Percentiles rank a stretch among this genome's conserved stretches.
phyloP scores from a whole-genome alignment of 2,888 invertebrate species.

The Polylopha cassiicola region DNA sequence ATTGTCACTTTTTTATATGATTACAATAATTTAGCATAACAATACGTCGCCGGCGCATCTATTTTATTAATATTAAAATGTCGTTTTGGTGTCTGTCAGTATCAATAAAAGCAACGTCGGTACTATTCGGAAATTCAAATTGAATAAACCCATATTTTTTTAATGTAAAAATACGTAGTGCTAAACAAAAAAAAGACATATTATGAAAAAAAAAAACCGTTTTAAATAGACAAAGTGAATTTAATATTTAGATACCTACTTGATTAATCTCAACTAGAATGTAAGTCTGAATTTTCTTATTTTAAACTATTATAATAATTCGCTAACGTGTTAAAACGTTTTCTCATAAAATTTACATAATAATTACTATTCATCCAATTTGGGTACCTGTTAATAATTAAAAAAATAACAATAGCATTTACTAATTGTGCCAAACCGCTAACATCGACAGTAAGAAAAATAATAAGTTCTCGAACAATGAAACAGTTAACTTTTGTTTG shows the following conservation, averaged over 20 bases:
- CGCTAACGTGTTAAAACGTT: too few relatives aligned
- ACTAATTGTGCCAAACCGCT: constrained; percentile 17
- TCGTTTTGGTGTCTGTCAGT: constrained; percentile 30
- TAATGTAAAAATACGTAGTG: too few relatives aligned
- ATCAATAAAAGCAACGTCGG: constrained; percentile 4
- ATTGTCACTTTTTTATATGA: constrained; percentile 38
- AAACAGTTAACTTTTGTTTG: constrained; percentile 44
- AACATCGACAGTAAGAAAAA: constrained; percentile 7
- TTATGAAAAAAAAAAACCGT: too few relatives aligned
- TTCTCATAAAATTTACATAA: too few relatives aligned
- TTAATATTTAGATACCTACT: too few relatives aligned
- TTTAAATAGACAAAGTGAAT: too few relatives aligned
- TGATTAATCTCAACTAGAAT: too few relatives aligned
- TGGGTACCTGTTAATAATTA: constrained; percentile 13
- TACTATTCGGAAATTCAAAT: neutral
- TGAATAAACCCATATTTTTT: neutral
- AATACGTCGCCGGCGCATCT: constrained; percentile 44
- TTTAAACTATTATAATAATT: too few relatives aligned
- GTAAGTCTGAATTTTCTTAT: too few relatives aligned
- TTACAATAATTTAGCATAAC: constrained; percentile 50
- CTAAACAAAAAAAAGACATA: too few relatives aligned
- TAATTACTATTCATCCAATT: constrained; percentile 4
- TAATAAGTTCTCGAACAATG: constrained; percentile 11
- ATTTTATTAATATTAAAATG: constrained; percentile 41
- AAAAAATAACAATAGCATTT: constrained; percentile 9